Evolutionary conservation across 37 sponge, comb jelly and placozoan species (phyloP), one percentile per base, ranked within the genome.

Genomic region (Cliona cf. orientalis): DNA sequence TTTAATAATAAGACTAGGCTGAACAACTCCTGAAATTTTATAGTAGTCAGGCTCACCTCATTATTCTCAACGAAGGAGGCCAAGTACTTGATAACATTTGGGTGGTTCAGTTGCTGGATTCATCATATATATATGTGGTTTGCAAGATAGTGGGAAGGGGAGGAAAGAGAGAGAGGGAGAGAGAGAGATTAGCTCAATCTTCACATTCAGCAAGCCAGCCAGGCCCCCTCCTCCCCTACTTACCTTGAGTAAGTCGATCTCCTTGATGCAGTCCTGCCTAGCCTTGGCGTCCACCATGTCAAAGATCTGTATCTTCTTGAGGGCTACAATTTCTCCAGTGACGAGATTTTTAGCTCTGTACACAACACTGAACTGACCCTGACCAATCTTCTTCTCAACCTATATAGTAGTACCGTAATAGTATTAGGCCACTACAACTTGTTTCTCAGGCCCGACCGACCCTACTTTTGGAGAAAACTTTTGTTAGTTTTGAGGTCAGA

Each of bases 231-330:
- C n/a, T n/a, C n/a, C n/a, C n/a, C n/a, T n/a, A n/a, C 71, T 36
- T 34, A 95, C 95, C 87, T 99, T 96, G 4, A 99, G 82, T n/a
- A 99, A 60, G 71, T 96, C 99, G 17, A 99, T 99, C 66, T 99
- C 99, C 56, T 97, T 96, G 75, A 99, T 92, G 76, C 99, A 99
- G 46, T 99, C 99, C 38, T 95, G 96, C 33, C 99, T 83, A n/a
- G 99, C 97, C 68, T 99, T 99, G 31, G 99, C 99, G 69, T 99
- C 99, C 58, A 92, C 91, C 99, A 99, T 99, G 71, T 95, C 97
- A 85, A 94, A 99, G 34, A 99, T 93, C 97, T 99, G 64, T 19
- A 99, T 95, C 80, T 99, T 99, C 89, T 99, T 99, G 56, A 99
- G 87, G 2, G 99, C 99, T 4, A 99, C 99, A 3, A 81, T 71